Percentiles rank a stretch among this genome's conserved stretches.
Conservation (phyloP, 2,797 vertebrate species). For the Cuniculus paca region DNA sequence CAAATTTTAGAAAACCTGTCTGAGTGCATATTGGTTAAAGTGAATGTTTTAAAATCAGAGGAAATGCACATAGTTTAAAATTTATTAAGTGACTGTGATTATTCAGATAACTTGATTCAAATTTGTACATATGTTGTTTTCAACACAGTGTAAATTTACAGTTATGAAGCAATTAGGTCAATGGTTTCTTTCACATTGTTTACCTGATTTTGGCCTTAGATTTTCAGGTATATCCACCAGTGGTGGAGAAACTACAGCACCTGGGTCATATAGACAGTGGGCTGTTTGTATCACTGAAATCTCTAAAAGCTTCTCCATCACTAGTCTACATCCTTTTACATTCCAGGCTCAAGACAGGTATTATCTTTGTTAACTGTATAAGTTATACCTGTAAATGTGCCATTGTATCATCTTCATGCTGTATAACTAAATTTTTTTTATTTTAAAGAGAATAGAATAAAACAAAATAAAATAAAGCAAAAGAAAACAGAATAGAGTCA, state of each 20-base stretch:
- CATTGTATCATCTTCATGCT: background rate
- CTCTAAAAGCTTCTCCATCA: background rate
- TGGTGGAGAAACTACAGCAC: background rate
- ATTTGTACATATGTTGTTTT: background rate
- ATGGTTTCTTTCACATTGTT: background rate
- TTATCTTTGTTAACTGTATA: background rate
- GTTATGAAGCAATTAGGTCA: background rate
- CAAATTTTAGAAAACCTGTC: conserved; percentile 5
- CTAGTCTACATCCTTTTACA: background rate
- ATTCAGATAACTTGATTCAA: conserved; percentile 25
- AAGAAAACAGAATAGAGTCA: no score
- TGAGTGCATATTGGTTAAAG: background rate
- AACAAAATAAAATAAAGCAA: no score
- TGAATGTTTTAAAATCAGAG: background rate
- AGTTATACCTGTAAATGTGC: background rate
- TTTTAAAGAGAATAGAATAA: no score
- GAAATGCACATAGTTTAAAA: background rate
- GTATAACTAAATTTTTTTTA: no score
- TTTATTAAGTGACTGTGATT: background rate
- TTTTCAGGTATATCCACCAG: background rate
- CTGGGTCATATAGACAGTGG: background rate
- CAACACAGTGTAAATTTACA: background rate
- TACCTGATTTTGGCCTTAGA: background rate
- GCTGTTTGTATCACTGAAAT: background rate
- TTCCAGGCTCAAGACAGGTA: background rate